phyloP scores from a whole-genome alignment of 2,797 vertebrate species.

The Ptychobarbus kaznakovi region DNA sequence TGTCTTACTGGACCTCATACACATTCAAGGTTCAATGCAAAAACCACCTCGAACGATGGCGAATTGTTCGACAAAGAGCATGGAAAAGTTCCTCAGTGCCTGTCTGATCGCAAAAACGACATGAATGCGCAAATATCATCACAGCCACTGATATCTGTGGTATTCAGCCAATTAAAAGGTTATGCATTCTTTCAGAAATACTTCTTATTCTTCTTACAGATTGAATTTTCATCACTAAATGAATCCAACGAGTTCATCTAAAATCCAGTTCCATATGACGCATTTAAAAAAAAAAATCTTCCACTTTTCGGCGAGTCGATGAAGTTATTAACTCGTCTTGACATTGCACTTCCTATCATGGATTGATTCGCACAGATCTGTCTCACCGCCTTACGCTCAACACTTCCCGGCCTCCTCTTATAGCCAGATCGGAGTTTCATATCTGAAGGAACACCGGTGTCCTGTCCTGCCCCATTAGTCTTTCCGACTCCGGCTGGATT shows the following conservation, averaged over 20 bases:
- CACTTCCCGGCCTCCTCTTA: constrained; percentile 30
- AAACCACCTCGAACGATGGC: background rate
- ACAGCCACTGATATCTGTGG: background rate
- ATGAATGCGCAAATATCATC: background rate
- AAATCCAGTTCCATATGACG: background rate
- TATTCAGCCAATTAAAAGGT: constrained; percentile 19
- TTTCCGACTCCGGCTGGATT: constrained; percentile 45
- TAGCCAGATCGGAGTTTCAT: constrained; percentile 44
- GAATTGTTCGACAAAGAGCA: constrained; percentile 12
- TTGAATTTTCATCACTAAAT: background rate
- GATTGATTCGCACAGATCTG: constrained; percentile 51
- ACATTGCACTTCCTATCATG: constrained; percentile 9
- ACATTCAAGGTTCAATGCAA: background rate
- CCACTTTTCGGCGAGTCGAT: background rate
- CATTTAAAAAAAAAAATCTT: background rate
- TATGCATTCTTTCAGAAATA: constrained; percentile 23
- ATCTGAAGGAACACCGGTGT: constrained; percentile 49
- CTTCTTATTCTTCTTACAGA: constrained; percentile 4
- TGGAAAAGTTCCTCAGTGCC: background rate
- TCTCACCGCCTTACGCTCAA: constrained; percentile 64
- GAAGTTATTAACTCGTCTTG: constrained; percentile 27
- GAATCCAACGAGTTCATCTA: background rate
- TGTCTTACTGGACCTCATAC: constrained; percentile 30
- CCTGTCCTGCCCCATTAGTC: constrained; percentile 70
- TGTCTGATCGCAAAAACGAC: background rate